Base-by-base conservation (phyloP, 2,888 invertebrate species). In the Ochropacha duplaris region DNA sequence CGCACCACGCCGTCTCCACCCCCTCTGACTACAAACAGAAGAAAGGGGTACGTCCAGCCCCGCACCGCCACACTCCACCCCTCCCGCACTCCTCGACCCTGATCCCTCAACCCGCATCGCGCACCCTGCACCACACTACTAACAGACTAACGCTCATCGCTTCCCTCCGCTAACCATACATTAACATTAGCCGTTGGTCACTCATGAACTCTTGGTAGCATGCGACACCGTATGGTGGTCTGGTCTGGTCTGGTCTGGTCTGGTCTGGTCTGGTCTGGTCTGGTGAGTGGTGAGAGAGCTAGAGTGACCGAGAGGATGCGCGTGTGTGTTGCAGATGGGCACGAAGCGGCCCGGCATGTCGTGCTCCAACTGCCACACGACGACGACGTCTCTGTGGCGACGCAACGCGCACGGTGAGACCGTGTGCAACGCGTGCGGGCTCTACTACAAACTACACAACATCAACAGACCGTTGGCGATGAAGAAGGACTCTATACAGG, bases 351-450 rank as follows among this genome's bases (percentile, higher is more conserved):
- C 95, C 51, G 98, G 98, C 65, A 93, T 97, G 76, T 89, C 94
- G 56, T 98, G 98, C 90, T 96, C 96, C 78, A 98, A 98, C 93
- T 99, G 99, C 88, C 94, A 95, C 71, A 99, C 99, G 9, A 94
- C 93, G 50, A 96, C 95, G 54, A 99, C 99, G 34, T 99, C 99
- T 11, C 93, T 99, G 67, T 99, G 92, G 92, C 88, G 92, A 28
- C 89, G 91, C 82, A 92, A 92, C 86, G 93, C 96, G 62, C 94
- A 95, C 72, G 99, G 99, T 12, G 99, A 99, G 87, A 98, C 99
- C 1, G 99, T 99, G 34, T 99, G 99, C 92, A 99, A 99, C 91
- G 99, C 99, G 26, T 99, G 99, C 87, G 99, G 99, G 1, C 95
- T 99, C 22, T 99, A 99, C 92, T 99, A 87, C 93, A 99, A 99